phyloP scores from a whole-genome alignment of 2,797 vertebrate species.

The Chelmon rostratus region DNA sequence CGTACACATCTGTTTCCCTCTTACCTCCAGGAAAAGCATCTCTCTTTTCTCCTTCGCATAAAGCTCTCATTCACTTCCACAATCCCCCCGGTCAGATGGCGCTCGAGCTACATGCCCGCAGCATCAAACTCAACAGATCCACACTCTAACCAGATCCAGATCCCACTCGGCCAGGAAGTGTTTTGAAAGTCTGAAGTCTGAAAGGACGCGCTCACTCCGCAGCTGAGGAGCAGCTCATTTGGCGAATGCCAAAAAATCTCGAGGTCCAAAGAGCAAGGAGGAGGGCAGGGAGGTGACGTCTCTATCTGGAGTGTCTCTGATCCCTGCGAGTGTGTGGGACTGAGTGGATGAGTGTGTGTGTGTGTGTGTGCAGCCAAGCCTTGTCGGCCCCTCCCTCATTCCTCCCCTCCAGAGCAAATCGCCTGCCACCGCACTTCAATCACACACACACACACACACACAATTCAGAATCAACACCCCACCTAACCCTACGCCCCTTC shows the following conservation, averaged over 20 bases:
- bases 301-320: slow-evolving; percentile 69
- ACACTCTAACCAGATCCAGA: slow-evolving; percentile 69
- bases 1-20: slow-evolving; percentile 36
- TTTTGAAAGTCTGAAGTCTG: slow-evolving; percentile 41
- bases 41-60: slow-evolving; percentile 50
- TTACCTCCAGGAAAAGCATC: slow-evolving; percentile 80
- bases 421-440: slow-evolving; percentile 70
- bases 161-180: slow-evolving; percentile 47
- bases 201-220: neutral
- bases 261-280: slow-evolving; percentile 47
- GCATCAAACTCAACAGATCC: slow-evolving; percentile 48
- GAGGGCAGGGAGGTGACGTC: slow-evolving; percentile 60
- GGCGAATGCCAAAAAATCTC: slow-evolving; percentile 12
- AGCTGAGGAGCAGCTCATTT: slow-evolving; percentile 23
- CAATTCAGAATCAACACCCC: slow-evolving; percentile 64
- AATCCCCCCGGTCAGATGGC: slow-evolving; percentile 28
- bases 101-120: slow-evolving; percentile 51
- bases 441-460: slow-evolving; percentile 56
- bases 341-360: slow-evolving; percentile 42
- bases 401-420: slow-evolving; percentile 69
- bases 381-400: slow-evolving; percentile 76
- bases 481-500: slow-evolving; percentile 57
- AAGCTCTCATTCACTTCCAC: slow-evolving; percentile 50
- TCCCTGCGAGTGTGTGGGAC: slow-evolving; percentile 53
- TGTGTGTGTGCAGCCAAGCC: slow-evolving; percentile 53